Base-by-base conservation (phyloP, 1,140 invertebrate species). In the Rhynchophorus ferrugineus region DNA sequence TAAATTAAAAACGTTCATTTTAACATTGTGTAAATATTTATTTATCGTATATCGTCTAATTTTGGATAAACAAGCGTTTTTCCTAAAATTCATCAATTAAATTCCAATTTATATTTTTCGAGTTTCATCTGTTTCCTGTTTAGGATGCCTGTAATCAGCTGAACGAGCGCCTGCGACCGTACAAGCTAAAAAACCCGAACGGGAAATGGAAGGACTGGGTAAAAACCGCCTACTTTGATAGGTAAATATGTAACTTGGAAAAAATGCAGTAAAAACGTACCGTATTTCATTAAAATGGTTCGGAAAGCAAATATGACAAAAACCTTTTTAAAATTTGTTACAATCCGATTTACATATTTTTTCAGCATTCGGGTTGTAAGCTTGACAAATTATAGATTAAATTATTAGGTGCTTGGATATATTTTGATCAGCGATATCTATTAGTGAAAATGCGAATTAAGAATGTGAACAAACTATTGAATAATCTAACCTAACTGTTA, bases 181-280 rank as follows among this genome's bases (percentile, higher is more conserved):
- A 84, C 57, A 91, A 83, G 55, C 75, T 82, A 29, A 78, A 77
- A 7, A 82, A 89, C 67, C 92, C 91, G 1, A 73, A 83, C 47
- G 83, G 79, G n/a, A 81, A 74, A 50, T 95, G 93, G 91, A 79
- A 91, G 67, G 76, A 90, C 5, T 93, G 89, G 89, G 78, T 95
- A 9, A 75, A 72, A 21, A 73, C 75, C 22, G 94, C 94, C 0
- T 95, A 92, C 65, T 73, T 86, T 3, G 78, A 85, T 22, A 73
- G 51, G 49, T 52, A 52, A 41, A 9, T 41, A 16, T 17, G 9
- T 39, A 9, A 16, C n/a, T n/a, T n/a, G n/a, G n/a, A n/a, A n/a
- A n/a, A n/a, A n/a, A n/a, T n/a, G n/a, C n/a, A n/a, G n/a, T n/a
- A n/a, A n/a, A n/a, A n/a, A 17, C 3, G 3, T 39, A 3, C n/a